Evolutionary conservation across 2,888 invertebrate species (phyloP).

Genomic region (Epirrhoe alternata): DNA sequence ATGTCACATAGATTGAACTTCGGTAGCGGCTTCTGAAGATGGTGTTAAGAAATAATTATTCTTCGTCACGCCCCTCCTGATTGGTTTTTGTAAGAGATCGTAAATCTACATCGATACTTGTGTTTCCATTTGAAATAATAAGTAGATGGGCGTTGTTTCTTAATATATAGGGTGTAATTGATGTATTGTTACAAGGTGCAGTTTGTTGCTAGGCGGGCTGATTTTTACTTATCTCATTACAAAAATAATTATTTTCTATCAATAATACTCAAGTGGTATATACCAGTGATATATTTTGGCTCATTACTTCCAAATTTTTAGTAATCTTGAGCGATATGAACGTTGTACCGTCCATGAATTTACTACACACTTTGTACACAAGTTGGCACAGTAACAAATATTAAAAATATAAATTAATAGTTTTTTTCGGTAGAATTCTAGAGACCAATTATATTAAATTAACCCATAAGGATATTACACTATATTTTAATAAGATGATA

Average conservation of each 20-base stretch:
- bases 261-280: too few relatives aligned
- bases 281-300: too few relatives aligned
- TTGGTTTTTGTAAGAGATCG: constrained; percentile 78
- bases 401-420: too few relatives aligned
- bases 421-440: background rate
- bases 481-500: constrained; percentile 58
- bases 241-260: constrained; percentile 2
- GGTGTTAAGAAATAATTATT: constrained; percentile 84
- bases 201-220: constrained; percentile 24
- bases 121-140: constrained; percentile 69
- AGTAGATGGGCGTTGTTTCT: constrained; percentile 62
- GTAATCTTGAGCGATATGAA: too few relatives aligned
- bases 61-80: constrained; percentile 75
- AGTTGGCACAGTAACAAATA: too few relatives aligned
- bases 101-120: constrained; percentile 72
- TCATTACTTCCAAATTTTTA: too few relatives aligned
- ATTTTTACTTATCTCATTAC: constrained; percentile 17
- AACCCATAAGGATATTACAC: constrained; percentile 51
- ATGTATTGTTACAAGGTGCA: constrained; percentile 38
- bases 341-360: too few relatives aligned
- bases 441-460: constrained; percentile 54
- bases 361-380: too few relatives aligned
- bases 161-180: constrained; percentile 52
- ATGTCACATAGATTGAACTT: constrained; percentile 53
- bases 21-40: constrained; percentile 75